These are phyloP conservation scores for Acleris cristana DNA, from an alignment of 2,888 invertebrate genomes.

Conservation along the genomic window DNA sequence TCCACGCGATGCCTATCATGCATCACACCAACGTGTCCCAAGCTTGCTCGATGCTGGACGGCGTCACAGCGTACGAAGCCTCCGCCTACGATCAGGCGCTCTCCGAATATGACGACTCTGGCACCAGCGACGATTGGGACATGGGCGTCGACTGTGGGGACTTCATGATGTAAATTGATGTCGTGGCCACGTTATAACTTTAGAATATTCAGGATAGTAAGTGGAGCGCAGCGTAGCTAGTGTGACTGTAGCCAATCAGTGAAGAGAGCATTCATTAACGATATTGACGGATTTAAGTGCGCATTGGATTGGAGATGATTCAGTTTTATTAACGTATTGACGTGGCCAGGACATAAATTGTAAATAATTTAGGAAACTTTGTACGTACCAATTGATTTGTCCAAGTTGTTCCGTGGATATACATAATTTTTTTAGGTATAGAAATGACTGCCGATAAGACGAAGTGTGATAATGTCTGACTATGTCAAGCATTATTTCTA, in stretches of 20 bases:
- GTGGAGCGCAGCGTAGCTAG: background rate
- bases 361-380: conserved; percentile 11
- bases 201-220: background rate
- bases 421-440: conserved; percentile 19
- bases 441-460: conserved; percentile 29
- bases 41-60: conserved; percentile 81
- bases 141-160: conserved; percentile 89
- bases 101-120: conserved; percentile 83
- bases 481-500: conserved; percentile 3
- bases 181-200: conserved; percentile 12
- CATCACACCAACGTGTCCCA: conserved; percentile 86
- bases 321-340: background rate
- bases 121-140: conserved; percentile 86
- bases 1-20: conserved; percentile 86
- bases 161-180: conserved; percentile 84
- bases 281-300: too few species aligned
- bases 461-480: conserved; percentile 22
- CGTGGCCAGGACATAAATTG: conserved; percentile 21
- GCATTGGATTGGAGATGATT: background rate
- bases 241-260: conserved; percentile 14
- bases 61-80: conserved; percentile 85
- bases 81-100: conserved; percentile 84
- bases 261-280: background rate
- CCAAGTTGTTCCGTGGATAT: conserved; percentile 27
- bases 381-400: conserved; percentile 17